These are phyloP conservation scores for Pristiophorus japonicus DNA, from an alignment of 2,113 vertebrate species.

Conservation along the genomic window DNA sequence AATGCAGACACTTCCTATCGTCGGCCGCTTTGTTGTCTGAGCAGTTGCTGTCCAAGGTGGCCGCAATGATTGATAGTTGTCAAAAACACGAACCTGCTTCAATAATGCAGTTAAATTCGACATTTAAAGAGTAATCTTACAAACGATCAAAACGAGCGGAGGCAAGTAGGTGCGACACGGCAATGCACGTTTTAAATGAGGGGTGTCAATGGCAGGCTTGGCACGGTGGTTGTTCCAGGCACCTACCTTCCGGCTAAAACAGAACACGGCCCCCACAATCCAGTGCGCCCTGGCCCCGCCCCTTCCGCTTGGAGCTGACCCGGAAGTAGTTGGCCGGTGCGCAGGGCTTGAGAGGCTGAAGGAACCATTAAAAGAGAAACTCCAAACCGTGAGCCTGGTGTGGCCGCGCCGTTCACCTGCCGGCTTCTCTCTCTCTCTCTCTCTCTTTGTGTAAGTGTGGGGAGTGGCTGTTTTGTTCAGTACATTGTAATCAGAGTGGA, in stretches of 20 bases:
- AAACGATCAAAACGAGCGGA: background rate
- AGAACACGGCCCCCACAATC: background rate
- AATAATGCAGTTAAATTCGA: background rate
- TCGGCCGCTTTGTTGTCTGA: background rate
- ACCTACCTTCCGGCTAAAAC: too few species aligned
- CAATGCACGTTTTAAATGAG: background rate
- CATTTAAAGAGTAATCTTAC: background rate
- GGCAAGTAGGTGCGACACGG: background rate
- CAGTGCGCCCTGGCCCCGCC: background rate
- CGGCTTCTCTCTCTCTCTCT: background rate
- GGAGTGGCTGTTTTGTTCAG: background rate
- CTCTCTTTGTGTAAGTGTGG: background rate
- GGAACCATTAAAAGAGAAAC: background rate
- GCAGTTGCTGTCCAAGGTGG: constrained; percentile 33
- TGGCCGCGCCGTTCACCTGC: too few species aligned
- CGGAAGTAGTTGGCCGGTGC: too few species aligned
- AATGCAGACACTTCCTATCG: background rate
- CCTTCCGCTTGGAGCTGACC: too few species aligned
- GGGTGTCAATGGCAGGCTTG: background rate
- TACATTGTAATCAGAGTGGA: background rate
- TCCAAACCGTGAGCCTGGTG: too few species aligned
- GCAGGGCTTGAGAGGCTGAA: background rate
- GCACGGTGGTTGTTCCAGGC: background rate
- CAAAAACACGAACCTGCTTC: background rate
- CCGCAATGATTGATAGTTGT: background rate